Evolutionary conservation across 2,888 invertebrate genomes (phyloP), one percentile per base, ranked within the genome.

Genomic region (Cryptus armator): DNA sequence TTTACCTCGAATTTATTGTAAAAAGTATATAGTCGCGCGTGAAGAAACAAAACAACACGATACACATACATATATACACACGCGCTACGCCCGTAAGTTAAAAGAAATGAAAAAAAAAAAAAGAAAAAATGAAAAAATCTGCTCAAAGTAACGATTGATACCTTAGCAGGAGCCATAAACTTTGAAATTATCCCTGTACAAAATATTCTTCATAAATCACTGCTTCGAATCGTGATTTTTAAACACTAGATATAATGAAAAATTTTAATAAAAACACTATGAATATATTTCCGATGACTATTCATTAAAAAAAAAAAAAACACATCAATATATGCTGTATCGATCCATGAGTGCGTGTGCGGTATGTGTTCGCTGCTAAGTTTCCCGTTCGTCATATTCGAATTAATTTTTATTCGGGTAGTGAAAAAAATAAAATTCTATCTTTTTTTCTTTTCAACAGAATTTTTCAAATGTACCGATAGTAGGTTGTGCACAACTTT

Each of bases 131-230:
- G 83, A 82, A 81, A 67, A 77, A 87, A 86, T 87, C 86, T 86
- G 87, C 86, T 88, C 86, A 87, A 87, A 87, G 84, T 86, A 89
- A 89, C 88, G 89, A 89, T 89, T 84, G 90, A 90, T 89, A 90
- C 90, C 89, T 89, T 89, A 88, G 85, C 88, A 87, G 87, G 86
- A 87, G 85, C 86, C 87, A 87, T 78, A 88, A 86, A 89, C 85
- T 87, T 88, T 87, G 86, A 89, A 88, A 89, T 89, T 89, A 90
- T 68, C 87, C 84, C 80, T 91, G 91, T 91, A 91, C 90, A 91
- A 90, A 89, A 87, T 85, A 82, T 87, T 87, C 84, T 87, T 88
- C 83, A 89, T 83, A 87, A 90, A 89, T 90, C 89, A 90, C 89
- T 77, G 86, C 85, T 90, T 90, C 85, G 81, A 88, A 87, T 87